Percentiles rank a stretch among this genome's conserved stretches.
Evolutionary conservation across 2,797 vertebrate genomes (phyloP).

Genomic region (Micrastur ruficollis): DNA sequence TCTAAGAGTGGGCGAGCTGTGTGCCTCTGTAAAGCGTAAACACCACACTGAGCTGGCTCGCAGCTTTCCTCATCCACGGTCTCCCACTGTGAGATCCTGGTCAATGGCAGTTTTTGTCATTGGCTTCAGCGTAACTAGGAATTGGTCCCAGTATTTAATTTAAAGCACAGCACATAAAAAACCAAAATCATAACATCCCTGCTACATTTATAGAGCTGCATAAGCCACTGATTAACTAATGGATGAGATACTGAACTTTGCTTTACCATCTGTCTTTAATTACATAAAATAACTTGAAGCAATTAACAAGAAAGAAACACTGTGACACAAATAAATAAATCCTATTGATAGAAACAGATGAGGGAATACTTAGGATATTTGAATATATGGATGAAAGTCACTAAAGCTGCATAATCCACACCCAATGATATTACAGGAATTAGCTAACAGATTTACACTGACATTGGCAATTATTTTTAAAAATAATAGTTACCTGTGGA

Average conservation of each 20-base stretch:
- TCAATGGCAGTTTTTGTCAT: constrained; percentile 64
- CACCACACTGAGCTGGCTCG: constrained; percentile 37
- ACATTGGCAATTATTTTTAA: background rate
- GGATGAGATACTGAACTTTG: constrained; percentile 66
- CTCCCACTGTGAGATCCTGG: constrained; percentile 61
- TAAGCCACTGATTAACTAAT: constrained; percentile 64
- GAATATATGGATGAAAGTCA: constrained; percentile 14
- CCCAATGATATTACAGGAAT: background rate
- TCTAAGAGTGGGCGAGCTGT: background rate
- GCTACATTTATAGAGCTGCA: constrained; percentile 60
- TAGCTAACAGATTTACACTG: background rate
- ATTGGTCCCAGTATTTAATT: constrained; percentile 59
- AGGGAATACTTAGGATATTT: constrained; percentile 30
- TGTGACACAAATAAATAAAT: constrained; percentile 68
- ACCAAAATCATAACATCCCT: constrained; percentile 56
- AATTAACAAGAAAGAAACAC: constrained; percentile 65
- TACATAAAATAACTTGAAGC: constrained; percentile 69
- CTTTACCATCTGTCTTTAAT: constrained; percentile 69
- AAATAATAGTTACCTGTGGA: constrained; percentile 3
- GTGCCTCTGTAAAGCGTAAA: constrained; percentile 19
- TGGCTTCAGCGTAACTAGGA: constrained; percentile 48
- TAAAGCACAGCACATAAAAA: constrained; percentile 60
- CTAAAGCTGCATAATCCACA: background rate
- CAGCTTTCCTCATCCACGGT: constrained; percentile 23
- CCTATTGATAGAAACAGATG: constrained; percentile 58